phyloP scores from a whole-genome alignment of 2,797 vertebrate species.

The Rhincodon typus region DNA sequence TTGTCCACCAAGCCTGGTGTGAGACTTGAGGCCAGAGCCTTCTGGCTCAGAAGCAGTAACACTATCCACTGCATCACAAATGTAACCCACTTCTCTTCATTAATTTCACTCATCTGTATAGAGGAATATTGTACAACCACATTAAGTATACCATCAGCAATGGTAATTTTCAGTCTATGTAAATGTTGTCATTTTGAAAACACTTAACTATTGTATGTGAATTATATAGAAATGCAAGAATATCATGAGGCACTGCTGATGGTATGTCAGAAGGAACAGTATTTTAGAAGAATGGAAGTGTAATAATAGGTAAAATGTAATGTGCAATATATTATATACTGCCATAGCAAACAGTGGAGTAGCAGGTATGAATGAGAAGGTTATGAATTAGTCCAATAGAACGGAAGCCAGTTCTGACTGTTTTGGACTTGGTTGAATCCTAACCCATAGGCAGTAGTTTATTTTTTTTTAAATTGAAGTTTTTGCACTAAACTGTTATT shows the following conservation, averaged over 20 bases:
- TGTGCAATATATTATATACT: not conserved
- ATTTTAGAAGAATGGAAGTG: not conserved
- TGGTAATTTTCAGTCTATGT: not conserved
- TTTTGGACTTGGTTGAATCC: not conserved
- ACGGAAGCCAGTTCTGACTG: not conserved
- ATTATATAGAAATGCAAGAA: not conserved
- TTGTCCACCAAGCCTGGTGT: no score
- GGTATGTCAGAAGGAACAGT: not conserved
- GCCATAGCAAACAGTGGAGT: not conserved
- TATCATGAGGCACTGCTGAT: not conserved
- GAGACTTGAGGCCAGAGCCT: no score
- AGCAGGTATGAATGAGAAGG: not conserved
- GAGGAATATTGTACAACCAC: not conserved
- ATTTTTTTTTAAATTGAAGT: not conserved
- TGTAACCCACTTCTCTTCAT: no score
- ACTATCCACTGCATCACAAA: no score
- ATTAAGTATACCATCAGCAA: not conserved
- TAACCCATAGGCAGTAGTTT: not conserved
- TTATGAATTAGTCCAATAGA: not conserved
- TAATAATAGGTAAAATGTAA: not conserved
- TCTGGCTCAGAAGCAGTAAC: no score
- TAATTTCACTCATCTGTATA: not conserved
- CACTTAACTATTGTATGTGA: not conserved
- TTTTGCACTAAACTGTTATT: not conserved
- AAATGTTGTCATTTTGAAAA: not conserved